Evolutionary conservation across 2,888 invertebrate species (phyloP).

Genomic region (Drosophila histrio): DNA sequence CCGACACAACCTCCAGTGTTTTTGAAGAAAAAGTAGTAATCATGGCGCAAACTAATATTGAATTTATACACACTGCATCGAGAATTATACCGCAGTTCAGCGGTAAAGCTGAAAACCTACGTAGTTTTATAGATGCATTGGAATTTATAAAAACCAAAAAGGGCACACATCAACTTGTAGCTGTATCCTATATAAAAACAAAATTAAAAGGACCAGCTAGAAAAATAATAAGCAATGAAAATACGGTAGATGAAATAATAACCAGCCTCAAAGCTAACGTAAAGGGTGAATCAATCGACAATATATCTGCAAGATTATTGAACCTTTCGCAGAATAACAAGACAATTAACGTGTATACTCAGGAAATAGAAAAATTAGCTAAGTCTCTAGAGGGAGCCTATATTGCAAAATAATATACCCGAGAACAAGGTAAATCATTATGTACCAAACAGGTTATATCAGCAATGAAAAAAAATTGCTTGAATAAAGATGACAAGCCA

Average conservation of each 20-base stretch:
- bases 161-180: background rate
- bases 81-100: constrained; percentile 4
- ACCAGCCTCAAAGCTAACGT: background rate
- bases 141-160: background rate
- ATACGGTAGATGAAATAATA: background rate
- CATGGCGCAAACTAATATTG: constrained; percentile 7
- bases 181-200: background rate
- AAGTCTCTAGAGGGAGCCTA: background rate
- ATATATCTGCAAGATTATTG: constrained; percentile 1
- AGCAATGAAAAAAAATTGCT: constrained; percentile 6
- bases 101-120: constrained; percentile 6
- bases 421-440: background rate
- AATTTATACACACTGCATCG: constrained; percentile 5
- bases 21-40: background rate
- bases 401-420: constrained; percentile 1
- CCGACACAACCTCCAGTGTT: background rate
- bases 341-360: background rate
- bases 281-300: background rate
- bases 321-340: background rate
- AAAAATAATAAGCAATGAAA: no score
- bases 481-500: background rate
- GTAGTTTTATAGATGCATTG: constrained; percentile 11
- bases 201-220: background rate
- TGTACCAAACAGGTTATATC: constrained; percentile 4
- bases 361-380: background rate